Base-by-base conservation (phyloP, 2,888 invertebrate genomes). In the Nebria brevicollis region DNA sequence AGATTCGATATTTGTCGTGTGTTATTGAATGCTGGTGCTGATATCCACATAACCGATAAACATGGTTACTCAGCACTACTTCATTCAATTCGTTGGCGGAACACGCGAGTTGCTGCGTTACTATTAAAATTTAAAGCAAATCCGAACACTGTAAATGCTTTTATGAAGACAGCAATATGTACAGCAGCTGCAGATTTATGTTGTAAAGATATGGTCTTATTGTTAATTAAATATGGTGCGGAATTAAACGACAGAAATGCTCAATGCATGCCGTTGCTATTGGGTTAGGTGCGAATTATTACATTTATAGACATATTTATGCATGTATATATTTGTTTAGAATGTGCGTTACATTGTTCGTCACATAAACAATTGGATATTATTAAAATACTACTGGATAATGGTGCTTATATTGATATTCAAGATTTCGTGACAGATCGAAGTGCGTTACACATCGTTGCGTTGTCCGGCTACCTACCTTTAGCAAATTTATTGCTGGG, bases 381-480 rank as follows among this genome's bases (percentile, higher is more conserved):
- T 83, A 85, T 91, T n/a, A 83, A 84, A 11, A 87, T 89, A 13
- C 87, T 91, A 3, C 84, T 90, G 1, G 82, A 85, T 0, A 87
- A 89, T 66, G 90, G 90, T 11, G 89, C 88, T 8, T 20, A 86
- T 54, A 85, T 90, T 3, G 88, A 90, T 76, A 89, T 89, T 79
- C 86, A 87, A 1, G 85, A 87, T 0, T 89, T 88, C 0, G 89
- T 90, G 1, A 90, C 90, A 0, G 88, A 89, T 10, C 88, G 91
- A 13, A 91, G 90, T 84, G 89, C 90, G 0, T 85, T 92, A 66
- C 91, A 92, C 85, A 90, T 90, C 82, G 91, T 90, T 11, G 91
- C 91, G 2, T 90, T 91, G 88, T 89, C 89, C 82, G 89, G 90
- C 82, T 90, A 91, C 82, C 86, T 87, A 66, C 84, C 83, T 1